Evolutionary conservation across 2,113 vertebrate species (phyloP), one percentile per base, ranked within the genome.

Genomic region (Ranitomeya variabilis): DNA sequence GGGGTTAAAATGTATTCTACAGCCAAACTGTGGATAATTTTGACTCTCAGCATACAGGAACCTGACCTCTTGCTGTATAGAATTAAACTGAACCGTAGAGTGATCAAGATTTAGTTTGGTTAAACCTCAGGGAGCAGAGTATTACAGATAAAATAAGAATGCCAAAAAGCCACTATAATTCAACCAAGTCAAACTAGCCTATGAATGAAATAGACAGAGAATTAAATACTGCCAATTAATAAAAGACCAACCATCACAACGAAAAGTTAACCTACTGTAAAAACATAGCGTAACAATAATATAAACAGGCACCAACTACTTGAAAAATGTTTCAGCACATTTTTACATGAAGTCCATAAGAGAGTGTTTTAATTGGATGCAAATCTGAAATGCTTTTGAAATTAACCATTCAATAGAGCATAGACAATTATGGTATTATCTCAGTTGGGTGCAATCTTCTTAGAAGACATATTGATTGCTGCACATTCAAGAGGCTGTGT

Each of bases 361-460:
- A 23, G 23, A 62, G 55, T 52, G 18, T 82, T 73, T 83, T 88
- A 45, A 60, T 88, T 74, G 79, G 55, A 51, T n/a, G 37, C 51
- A 76, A 74, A 73, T 82, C 37, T 12, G 26, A 88, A 83, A 87
- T 7, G 21, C 67, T 76, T 74, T 74, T 88, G 52, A 83, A 88
- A 88, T 88, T 60, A 88, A 88, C 80, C 74, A 83, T 88, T 81
- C 87, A 83, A 62, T 88, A 83, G 51, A 89, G 52, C 69, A 62
- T 80, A 83, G 60, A 74, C 79, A 86, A 86, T 86, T 89, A 89
- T 66, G 64, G 51, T 86, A 89, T 86, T 89, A 89, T 89, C 85
- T 67, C 85, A 69, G 85, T 69, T 77, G 80, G 85, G 80, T 69
- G 69, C 85, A 31, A 45, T 87, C 52, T 76, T 71, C 71, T 67